Percentiles rank a stretch among this genome's conserved stretches.
These are phyloP conservation scores for Chrysoperla carnea DNA, from an alignment of 1,140 invertebrate species.

Conservation along the genomic window DNA sequence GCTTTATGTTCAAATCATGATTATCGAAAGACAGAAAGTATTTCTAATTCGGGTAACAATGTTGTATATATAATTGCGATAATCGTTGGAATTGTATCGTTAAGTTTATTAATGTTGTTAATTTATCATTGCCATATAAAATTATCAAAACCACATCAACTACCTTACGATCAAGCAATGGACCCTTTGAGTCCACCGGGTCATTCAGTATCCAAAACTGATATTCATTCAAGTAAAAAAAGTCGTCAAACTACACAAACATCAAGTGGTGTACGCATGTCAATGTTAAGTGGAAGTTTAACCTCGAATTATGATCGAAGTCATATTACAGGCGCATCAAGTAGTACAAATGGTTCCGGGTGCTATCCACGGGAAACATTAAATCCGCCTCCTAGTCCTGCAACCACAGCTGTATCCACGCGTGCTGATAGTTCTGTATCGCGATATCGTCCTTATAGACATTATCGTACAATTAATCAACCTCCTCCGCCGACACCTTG, in stretches of 20 bases:
- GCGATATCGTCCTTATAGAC: constrained; percentile 45
- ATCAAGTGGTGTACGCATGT: constrained; percentile 43
- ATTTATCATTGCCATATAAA: constrained; percentile 24
- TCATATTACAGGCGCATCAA: constrained; percentile 68
- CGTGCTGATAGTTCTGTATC: constrained; percentile 34
- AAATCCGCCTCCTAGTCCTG: constrained; percentile 81
- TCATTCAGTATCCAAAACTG: constrained; percentile 5
- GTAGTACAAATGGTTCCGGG: constrained; percentile 40
- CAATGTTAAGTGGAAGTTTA: constrained; percentile 37
- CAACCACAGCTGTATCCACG: constrained; percentile 44
- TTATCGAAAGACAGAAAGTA: constrained; percentile 14
- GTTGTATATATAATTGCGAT: constrained; percentile 15
- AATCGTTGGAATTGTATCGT: constrained; percentile 25
- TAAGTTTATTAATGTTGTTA: constrained; percentile 25
- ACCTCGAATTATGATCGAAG: constrained; percentile 55
- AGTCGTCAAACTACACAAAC: neutral
- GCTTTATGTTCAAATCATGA: constrained; percentile 28
- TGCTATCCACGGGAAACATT: constrained; percentile 64
- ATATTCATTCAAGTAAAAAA: constrained; percentile 17
- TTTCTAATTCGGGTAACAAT: neutral
- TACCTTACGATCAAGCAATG: constrained; percentile 35
- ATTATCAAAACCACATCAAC: constrained; percentile 20
- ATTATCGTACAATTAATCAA: constrained; percentile 61
- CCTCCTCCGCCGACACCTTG: constrained; percentile 87
- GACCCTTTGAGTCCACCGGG: constrained; percentile 31